Evolutionary conservation across 2,113 vertebrate genomes (phyloP).

Genomic region (Atrichornis clamosus): DNA sequence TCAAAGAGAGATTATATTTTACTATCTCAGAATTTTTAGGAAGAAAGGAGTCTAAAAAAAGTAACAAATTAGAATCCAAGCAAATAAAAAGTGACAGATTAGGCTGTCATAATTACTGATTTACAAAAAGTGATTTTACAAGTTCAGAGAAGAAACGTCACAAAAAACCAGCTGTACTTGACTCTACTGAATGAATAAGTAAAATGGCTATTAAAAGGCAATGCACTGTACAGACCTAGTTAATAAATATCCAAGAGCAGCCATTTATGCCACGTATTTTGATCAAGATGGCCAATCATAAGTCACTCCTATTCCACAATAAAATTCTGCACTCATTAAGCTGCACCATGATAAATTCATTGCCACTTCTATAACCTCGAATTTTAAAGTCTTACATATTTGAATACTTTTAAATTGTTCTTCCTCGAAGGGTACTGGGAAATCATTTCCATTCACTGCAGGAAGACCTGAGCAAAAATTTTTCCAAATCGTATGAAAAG

Average conservation of each 20-base stretch:
- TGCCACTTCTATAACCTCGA: neutral
- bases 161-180: neutral
- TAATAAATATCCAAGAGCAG: slow-evolving; percentile 37
- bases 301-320: neutral
- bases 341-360: neutral
- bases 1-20: neutral
- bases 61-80: neutral
- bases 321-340: neutral
- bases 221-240: neutral
- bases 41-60: neutral
- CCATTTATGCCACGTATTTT: neutral
- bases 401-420: neutral
- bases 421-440: neutral
- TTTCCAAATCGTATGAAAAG: neutral
- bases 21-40: neutral
- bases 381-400: neutral
- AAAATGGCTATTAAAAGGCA: neutral
- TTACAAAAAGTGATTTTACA: neutral
- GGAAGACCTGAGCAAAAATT: neutral
- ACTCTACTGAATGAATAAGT: neutral
- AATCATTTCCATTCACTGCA: neutral
- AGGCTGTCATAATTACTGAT: neutral
- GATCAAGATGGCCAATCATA: neutral
- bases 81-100: neutral
- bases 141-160: neutral